phyloP scores from a whole-genome alignment of 23 tunicate genomes.

The Trididemnum miniatum region DNA sequence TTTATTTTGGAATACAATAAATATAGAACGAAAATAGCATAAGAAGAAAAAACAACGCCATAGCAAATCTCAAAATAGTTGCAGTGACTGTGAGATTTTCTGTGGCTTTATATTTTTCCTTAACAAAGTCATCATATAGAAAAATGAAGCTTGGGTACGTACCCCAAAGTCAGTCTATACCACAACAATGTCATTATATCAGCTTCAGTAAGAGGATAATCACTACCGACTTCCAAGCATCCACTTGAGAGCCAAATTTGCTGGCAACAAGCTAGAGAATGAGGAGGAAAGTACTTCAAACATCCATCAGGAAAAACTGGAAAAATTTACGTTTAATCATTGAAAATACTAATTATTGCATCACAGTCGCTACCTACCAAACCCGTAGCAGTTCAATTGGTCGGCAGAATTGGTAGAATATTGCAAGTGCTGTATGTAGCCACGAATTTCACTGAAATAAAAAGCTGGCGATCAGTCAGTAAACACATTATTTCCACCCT shows the following conservation, averaged over 20 bases:
- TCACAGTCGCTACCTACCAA: background rate
- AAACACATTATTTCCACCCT: no score
- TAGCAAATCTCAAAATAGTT: no score
- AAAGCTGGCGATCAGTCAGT: no score
- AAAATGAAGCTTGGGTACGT: no score
- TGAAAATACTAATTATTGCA: background rate
- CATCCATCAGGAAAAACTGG: background rate
- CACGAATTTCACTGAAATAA: background rate
- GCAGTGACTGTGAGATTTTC: no score
- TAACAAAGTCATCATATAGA: no score
- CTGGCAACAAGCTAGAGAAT: background rate
- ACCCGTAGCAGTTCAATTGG: conserved; percentile 13
- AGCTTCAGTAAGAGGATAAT: background rate
- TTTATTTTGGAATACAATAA: no score
- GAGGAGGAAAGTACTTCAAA: background rate
- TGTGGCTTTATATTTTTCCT: no score
- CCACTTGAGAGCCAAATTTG: background rate
- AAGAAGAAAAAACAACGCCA: no score
- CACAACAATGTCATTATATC: no score
- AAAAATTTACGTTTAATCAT: background rate
- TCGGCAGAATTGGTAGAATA: background rate
- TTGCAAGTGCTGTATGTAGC: background rate
- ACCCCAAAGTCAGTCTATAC: no score
- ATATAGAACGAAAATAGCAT: no score
- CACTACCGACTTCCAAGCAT: background rate